Percentiles rank a stretch among this genome's conserved stretches.
phyloP scores from a whole-genome alignment of 2,888 invertebrate genomes.

The Eugnorisma glareosa region DNA sequence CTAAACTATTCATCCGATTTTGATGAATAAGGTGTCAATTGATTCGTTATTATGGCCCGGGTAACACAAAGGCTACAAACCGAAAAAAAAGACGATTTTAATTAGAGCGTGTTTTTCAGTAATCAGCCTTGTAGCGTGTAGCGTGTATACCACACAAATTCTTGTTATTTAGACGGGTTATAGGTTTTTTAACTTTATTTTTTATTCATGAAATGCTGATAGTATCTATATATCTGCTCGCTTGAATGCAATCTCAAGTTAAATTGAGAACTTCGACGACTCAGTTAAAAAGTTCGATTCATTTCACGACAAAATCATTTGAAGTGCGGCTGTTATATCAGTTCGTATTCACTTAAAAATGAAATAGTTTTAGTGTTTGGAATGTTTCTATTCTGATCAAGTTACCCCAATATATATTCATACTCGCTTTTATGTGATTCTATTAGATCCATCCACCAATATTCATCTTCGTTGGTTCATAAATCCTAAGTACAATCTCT shows the following conservation, averaged over 20 bases:
- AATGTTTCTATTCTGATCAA: not conserved
- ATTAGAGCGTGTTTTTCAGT: no score
- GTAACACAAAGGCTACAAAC: no score
- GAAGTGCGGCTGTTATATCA: not conserved
- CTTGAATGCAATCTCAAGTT: constrained; percentile 71
- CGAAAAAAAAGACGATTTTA: no score
- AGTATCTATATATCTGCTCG: constrained; percentile 66
- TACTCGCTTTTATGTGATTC: constrained; percentile 6
- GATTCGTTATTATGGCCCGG: no score
- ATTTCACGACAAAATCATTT: constrained; percentile 56
- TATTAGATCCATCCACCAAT: constrained; percentile 11
- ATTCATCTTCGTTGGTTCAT: constrained; percentile 30
- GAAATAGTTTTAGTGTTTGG: not conserved
- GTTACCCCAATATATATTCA: not conserved
- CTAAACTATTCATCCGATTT: no score
- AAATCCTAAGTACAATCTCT: constrained; percentile 28
- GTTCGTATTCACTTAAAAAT: constrained; percentile 1
- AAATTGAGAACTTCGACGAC: constrained; percentile 75
- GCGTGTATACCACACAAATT: no score
- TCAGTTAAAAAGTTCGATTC: constrained; percentile 60
- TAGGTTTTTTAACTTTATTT: no score
- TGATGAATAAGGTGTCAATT: no score
- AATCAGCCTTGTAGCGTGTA: no score
- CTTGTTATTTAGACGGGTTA: no score
- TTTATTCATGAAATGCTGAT: constrained; percentile 68